These are phyloP conservation scores for Criorhina ranunculi DNA, from an alignment of 2,888 invertebrate genomes.

Conservation along the genomic window DNA sequence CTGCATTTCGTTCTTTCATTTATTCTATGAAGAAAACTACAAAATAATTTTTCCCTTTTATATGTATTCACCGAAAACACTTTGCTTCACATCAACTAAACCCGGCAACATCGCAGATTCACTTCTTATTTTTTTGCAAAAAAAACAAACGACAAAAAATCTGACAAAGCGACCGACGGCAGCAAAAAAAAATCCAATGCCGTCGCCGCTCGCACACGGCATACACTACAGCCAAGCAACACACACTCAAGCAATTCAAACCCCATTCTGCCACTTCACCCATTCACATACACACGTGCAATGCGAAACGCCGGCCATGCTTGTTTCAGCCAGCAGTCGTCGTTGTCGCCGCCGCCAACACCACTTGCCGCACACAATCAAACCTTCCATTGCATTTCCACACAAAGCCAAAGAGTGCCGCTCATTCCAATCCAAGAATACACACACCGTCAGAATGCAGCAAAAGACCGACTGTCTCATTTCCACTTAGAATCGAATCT, in stretches of 20 bases:
- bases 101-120: constrained; percentile 57
- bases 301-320: constrained; percentile 75
- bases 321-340: constrained; percentile 65
- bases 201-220: constrained; percentile 68
- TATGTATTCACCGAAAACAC: constrained; percentile 40
- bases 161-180: constrained; percentile 65
- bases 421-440: constrained; percentile 53
- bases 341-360: constrained; percentile 48
- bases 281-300: constrained; percentile 55
- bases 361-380: constrained; percentile 7
- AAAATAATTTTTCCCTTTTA: no score
- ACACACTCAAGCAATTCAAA: constrained; percentile 27
- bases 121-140: constrained; percentile 59
- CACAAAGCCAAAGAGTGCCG: constrained; percentile 50
- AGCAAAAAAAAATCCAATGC: constrained; percentile 68
- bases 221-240: constrained; percentile 25
- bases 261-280: constrained; percentile 61
- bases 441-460: constrained; percentile 24
- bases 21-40: no score
- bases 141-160: constrained; percentile 59
- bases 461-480: constrained; percentile 53
- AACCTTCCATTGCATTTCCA: constrained; percentile 39
- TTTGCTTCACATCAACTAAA: constrained; percentile 4
- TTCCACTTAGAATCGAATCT: constrained; percentile 59
- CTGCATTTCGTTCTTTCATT: no score